Conservation (phyloP, 1,140 invertebrate species). For the Caerostris darwini region DNA sequence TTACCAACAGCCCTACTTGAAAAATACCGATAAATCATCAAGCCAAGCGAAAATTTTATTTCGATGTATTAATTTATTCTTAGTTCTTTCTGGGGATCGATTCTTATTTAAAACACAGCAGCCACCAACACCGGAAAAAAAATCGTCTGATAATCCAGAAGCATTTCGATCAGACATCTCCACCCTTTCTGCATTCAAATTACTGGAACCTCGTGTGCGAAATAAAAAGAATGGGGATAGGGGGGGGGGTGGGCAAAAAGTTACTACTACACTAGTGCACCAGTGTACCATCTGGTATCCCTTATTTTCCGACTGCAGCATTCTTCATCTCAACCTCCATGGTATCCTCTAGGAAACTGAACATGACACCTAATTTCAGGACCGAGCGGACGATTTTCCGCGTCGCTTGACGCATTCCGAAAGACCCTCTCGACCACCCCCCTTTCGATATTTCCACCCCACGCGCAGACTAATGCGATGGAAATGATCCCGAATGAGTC, state of each 20-base stretch:
- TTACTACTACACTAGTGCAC: background rate
- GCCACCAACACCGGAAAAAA: background rate
- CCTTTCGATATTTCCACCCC: constrained; percentile 64
- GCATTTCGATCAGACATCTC: background rate
- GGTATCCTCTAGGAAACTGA: constrained; percentile 64
- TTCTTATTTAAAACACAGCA: background rate
- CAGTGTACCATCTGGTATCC: constrained; percentile 46
- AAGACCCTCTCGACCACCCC: constrained; percentile 47
- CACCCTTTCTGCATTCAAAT: constrained; percentile 36
- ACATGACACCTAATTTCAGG: constrained; percentile 78
- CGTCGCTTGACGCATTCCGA: constrained; percentile 74
- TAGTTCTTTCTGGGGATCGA: background rate
- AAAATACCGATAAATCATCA: no score
- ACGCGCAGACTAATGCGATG: constrained; percentile 65
- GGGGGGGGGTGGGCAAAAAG: background rate
- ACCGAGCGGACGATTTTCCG: constrained; percentile 72
- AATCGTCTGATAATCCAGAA: background rate
- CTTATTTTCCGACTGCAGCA: background rate
- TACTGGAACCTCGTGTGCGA: constrained; percentile 4
- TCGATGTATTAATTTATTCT: no score
- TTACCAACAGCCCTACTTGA: no score
- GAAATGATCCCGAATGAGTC: constrained; percentile 75
- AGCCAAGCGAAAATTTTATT: no score
- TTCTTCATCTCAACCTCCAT: background rate
- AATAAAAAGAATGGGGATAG: background rate